Percentiles rank a stretch among this genome's conserved stretches.
Conservation (phyloP, 2,888 invertebrate species). For the Netelia virgata region DNA sequence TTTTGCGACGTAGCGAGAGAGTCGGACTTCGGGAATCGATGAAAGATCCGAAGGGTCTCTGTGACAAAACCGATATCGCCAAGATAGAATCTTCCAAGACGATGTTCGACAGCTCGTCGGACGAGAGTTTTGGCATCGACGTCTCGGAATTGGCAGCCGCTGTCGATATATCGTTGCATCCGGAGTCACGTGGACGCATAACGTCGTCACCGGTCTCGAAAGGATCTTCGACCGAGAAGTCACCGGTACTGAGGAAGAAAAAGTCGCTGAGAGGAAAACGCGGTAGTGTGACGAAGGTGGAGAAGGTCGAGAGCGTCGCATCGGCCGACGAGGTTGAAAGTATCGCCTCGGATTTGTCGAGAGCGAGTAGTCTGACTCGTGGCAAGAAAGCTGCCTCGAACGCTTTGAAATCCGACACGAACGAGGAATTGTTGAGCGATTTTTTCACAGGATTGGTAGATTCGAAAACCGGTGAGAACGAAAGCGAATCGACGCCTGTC, state of each 20-base stretch:
- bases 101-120: slow-evolving; percentile 81
- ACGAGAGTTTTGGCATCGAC: slow-evolving; percentile 82
- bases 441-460: slow-evolving; percentile 72
- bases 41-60: slow-evolving; percentile 75
- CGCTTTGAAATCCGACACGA: slow-evolving; percentile 61
- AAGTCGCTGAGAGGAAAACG: slow-evolving; percentile 52
- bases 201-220: slow-evolving; percentile 50
- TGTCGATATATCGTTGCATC: slow-evolving; percentile 79
- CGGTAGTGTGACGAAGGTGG: slow-evolving; percentile 63
- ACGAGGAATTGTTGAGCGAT: slow-evolving; percentile 75
- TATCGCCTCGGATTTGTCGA: slow-evolving; percentile 78
- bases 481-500: slow-evolving; percentile 63
- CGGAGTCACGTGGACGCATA: slow-evolving; percentile 69
- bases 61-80: slow-evolving; percentile 79
- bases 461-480: slow-evolving; percentile 70
- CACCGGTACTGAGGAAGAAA: slow-evolving; percentile 40
- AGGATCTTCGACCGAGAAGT: slow-evolving; percentile 18
- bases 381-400: slow-evolving; percentile 59
- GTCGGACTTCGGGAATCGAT: slow-evolving; percentile 73
- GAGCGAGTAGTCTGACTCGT: slow-evolving; percentile 73
- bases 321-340: slow-evolving; percentile 77
- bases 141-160: slow-evolving; percentile 78
- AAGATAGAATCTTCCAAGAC: slow-evolving; percentile 77
- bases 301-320: slow-evolving; percentile 65
- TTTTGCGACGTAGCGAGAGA: slow-evolving; percentile 75